Conservation (phyloP, 2,797 vertebrate species). For the Graptemys geographica region DNA sequence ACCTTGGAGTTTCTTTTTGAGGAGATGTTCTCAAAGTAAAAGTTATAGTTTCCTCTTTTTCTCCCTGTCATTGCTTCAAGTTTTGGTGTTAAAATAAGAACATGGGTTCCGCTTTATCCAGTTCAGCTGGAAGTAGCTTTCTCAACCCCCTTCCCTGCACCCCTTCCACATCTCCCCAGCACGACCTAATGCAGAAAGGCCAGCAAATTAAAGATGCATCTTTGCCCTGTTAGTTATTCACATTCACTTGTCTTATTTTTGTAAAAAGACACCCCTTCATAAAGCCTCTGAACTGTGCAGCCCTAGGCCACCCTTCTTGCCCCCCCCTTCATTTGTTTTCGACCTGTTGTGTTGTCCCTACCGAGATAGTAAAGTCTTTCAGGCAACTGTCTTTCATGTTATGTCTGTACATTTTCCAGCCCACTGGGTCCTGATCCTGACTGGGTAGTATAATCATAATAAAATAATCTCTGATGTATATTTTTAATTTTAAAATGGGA, state of each 20-base stretch:
- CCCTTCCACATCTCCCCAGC: background rate
- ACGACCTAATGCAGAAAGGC: background rate
- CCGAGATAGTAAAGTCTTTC: background rate
- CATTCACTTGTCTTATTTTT: background rate
- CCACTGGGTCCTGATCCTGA: background rate
- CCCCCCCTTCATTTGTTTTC: background rate
- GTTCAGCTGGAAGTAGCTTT: conserved; percentile 64
- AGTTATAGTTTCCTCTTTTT: conserved; percentile 47
- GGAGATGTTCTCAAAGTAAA: background rate
- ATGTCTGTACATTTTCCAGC: background rate
- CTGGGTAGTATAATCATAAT: background rate
- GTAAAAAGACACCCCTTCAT: accelerated
- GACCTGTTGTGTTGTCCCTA: accelerated
- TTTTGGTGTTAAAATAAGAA: background rate
- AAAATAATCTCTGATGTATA: background rate
- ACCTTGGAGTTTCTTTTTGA: background rate
- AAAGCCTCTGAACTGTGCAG: background rate
- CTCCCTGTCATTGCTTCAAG: background rate
- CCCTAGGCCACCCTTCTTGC: background rate
- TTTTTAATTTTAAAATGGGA: background rate
- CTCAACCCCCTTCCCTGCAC: background rate
- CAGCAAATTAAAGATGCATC: background rate
- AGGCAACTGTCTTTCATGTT: background rate
- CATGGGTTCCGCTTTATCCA: conserved; percentile 42
- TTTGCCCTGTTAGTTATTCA: background rate